Conservation (phyloP, 2,888 invertebrate species). For the Labia minor region DNA sequence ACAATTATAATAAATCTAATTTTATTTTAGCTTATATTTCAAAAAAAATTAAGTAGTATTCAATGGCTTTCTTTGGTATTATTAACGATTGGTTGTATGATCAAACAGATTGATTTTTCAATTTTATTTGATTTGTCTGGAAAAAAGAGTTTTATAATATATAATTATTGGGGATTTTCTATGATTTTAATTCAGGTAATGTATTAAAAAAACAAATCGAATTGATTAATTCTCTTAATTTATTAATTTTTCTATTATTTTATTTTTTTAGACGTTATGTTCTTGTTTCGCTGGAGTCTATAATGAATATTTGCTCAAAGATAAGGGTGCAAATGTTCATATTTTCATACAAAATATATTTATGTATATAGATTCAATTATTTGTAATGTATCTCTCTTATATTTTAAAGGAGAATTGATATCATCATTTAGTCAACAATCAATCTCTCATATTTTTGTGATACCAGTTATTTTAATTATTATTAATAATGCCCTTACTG, state of each 20-base stretch:
- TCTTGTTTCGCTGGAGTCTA: constrained; percentile 93
- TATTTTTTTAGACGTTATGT: constrained; percentile 72
- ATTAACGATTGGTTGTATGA: constrained; percentile 78
- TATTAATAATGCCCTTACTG: constrained; percentile 79
- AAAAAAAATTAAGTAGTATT: constrained; percentile 61
- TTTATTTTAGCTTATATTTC: constrained; percentile 64
- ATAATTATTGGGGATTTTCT: neutral
- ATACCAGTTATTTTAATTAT: constrained; percentile 69
- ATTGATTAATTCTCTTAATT: neutral
- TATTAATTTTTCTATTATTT: constrained; percentile 37
- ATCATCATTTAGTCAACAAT: constrained; percentile 47
- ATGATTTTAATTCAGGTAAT: constrained; percentile 40
- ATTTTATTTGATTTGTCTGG: constrained; percentile 7
- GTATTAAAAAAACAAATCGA: constrained; percentile 14
- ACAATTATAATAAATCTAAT: constrained; percentile 24
- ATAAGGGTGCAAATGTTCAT: constrained; percentile 69
- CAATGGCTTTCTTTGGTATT: constrained; percentile 87
- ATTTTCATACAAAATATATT: constrained; percentile 90
- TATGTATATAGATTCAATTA: constrained; percentile 87
- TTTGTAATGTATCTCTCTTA: constrained; percentile 74
- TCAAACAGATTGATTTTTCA: constrained; percentile 64
- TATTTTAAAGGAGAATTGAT: constrained; percentile 52
- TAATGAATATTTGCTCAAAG: constrained; percentile 86
- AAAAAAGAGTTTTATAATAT: constrained; percentile 13
- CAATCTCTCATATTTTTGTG: constrained; percentile 47